Percentiles rank a stretch among this genome's conserved stretches.
These are phyloP conservation scores for Cerastis rubricosa DNA, from an alignment of 2,888 invertebrate genomes.

Conservation along the genomic window DNA sequence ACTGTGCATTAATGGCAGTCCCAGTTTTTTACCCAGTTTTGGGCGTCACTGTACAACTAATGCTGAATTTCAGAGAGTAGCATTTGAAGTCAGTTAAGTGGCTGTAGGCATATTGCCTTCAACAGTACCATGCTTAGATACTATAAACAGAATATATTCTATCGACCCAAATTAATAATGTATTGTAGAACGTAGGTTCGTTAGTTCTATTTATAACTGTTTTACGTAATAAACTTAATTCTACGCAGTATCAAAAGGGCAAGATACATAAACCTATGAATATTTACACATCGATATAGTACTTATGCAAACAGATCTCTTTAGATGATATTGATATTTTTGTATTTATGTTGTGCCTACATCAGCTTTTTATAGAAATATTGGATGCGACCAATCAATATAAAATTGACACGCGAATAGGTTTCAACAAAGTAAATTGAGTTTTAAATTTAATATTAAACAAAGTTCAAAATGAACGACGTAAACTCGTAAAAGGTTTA, in stretches of 20 bases:
- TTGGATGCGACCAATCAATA: constrained; percentile 8
- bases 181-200: not conserved
- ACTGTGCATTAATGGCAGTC: not conserved
- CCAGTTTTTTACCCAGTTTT: not conserved
- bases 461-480: constrained; percentile 19
- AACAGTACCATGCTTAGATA: not conserved
- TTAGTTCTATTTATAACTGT: constrained; percentile 15
- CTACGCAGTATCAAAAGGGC: constrained; percentile 1
- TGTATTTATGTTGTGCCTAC: constrained; percentile 1
- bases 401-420: constrained; percentile 4
- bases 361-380: constrained; percentile 7
- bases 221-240: constrained; percentile 10
- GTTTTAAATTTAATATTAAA: constrained; percentile 28
- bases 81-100: not conserved
- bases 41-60: not conserved
- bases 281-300: constrained; percentile 29
- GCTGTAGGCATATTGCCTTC: not conserved
- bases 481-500: constrained; percentile 26
- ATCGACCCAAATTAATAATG: constrained; percentile 11
- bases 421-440: constrained; percentile 15
- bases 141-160: not conserved
- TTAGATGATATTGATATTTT: constrained; percentile 25
- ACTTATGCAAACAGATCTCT: constrained; percentile 25
- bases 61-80: not conserved
- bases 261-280: constrained; percentile 5